Percentiles rank a stretch among this genome's conserved stretches.
Conservation (phyloP, 2,113 vertebrate genomes). For the Leucosticte australis region DNA sequence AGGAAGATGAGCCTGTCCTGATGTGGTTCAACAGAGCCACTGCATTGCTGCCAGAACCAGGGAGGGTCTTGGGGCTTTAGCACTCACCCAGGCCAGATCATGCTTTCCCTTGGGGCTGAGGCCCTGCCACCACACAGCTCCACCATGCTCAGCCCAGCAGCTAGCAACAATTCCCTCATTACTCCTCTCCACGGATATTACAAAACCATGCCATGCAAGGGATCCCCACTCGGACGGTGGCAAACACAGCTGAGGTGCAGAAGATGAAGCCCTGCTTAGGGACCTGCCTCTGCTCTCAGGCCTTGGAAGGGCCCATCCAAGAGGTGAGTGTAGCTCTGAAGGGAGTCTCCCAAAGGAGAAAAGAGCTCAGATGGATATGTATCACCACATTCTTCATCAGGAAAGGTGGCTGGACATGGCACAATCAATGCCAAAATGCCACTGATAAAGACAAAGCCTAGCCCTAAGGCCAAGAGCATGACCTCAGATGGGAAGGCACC, state of each 20-base stretch:
- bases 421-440: not conserved
- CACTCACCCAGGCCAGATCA: rapidly evolving
- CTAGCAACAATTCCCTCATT: not conserved
- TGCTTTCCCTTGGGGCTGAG: not conserved
- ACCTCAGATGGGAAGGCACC: not conserved
- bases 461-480: not conserved
- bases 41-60: not conserved
- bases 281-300: not conserved
- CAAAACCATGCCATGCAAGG: rapidly evolving
- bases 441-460: not conserved
- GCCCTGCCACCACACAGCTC: not conserved
- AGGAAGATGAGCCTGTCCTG: not conserved
- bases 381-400: not conserved
- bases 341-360: not conserved
- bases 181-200: rapidly evolving
- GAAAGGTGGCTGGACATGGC: not conserved
- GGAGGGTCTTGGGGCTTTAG: not conserved
- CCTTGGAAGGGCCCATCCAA: not conserved
- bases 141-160: not conserved
- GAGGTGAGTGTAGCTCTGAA: not conserved
- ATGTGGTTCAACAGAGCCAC: not conserved
- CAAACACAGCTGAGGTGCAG: not conserved
- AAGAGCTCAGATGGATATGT: not conserved
- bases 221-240: rapidly evolving
- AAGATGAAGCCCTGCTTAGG: not conserved